phyloP scores from a whole-genome alignment of 2,113 vertebrate genomes.

The Elephas maximus region DNA sequence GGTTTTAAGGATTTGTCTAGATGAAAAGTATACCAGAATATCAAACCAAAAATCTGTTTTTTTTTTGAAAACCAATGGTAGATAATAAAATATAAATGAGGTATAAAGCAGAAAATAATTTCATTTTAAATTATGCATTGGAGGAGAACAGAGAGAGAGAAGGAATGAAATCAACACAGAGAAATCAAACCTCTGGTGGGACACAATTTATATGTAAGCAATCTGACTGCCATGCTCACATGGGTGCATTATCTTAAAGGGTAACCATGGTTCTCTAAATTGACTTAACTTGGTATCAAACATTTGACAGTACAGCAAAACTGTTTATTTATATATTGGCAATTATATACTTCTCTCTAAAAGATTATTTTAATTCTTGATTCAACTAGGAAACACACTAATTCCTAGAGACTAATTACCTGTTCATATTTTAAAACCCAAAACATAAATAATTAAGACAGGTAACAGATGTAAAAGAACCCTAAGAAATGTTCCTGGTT shows the following conservation, averaged over 20 bases:
- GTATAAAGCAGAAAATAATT: conserved; percentile 3
- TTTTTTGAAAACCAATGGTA: neutral
- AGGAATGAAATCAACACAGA: neutral
- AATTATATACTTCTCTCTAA: neutral
- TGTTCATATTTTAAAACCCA: conserved; percentile 1
- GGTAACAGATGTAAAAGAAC: neutral
- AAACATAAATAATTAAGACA: conserved; percentile 52
- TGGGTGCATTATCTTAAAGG: neutral
- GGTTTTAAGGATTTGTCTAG: neutral
- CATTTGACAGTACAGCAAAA: neutral
- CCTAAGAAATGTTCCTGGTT: neutral
- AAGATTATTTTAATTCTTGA: conserved; percentile 20
- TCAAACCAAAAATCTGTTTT: conserved; percentile 20
- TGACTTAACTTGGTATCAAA: neutral
- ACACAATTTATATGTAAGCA: neutral
- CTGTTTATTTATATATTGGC: neutral
- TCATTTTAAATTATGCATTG: conserved; percentile 33
- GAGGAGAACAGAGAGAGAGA: neutral
- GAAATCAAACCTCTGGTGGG: neutral
- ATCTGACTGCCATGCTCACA: neutral
- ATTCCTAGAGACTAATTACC: neutral
- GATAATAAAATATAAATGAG: conserved; percentile 18
- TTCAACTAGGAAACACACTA: conserved; percentile 26
- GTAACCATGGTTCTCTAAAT: neutral
- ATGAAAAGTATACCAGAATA: conserved; percentile 26